Conservation (phyloP, 2,797 vertebrate genomes). For the Oryzias dopingdopingensis region DNA sequence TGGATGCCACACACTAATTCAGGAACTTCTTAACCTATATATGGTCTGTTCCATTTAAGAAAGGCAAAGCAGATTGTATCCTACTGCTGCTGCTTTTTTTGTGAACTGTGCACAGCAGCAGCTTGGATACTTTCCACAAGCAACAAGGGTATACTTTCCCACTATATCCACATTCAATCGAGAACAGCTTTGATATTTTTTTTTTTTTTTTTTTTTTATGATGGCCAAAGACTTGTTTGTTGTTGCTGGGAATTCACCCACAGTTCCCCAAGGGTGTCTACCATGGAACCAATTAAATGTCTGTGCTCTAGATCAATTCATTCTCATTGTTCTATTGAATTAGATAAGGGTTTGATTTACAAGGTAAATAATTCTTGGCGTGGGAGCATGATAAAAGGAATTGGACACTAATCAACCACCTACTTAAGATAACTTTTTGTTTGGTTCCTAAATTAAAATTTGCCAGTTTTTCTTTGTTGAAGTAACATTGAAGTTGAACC, state of each 20-base stretch:
- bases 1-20: neutral
- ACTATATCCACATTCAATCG: constrained; percentile 1
- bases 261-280: constrained; percentile 17
- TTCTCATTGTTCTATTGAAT: constrained; percentile 46
- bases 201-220: constrained; percentile 18
- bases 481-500: too few species aligned
- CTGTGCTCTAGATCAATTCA: constrained; percentile 41
- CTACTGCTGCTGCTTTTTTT: constrained; percentile 21
- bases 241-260: constrained; percentile 22
- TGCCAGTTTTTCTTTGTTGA: too few species aligned
- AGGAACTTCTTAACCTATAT: constrained; percentile 16
- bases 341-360: constrained; percentile 38
- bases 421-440: too few species aligned
- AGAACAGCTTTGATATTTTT: constrained; percentile 15
- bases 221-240: constrained; percentile 20
- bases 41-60: constrained; percentile 23
- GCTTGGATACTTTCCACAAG: constrained; percentile 5
- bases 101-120: neutral
- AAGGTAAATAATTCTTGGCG: constrained; percentile 25
- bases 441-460: too few species aligned
- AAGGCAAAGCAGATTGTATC: constrained; percentile 18
- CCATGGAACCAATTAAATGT: constrained; percentile 46
- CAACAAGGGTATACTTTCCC: constrained; percentile 5
- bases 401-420: constrained; percentile 20
- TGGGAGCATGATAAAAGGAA: constrained; percentile 27